Percentiles rank a stretch among this genome's conserved stretches.
Conservation (phyloP, 2,797 vertebrate genomes). For the Bufotes viridis region DNA sequence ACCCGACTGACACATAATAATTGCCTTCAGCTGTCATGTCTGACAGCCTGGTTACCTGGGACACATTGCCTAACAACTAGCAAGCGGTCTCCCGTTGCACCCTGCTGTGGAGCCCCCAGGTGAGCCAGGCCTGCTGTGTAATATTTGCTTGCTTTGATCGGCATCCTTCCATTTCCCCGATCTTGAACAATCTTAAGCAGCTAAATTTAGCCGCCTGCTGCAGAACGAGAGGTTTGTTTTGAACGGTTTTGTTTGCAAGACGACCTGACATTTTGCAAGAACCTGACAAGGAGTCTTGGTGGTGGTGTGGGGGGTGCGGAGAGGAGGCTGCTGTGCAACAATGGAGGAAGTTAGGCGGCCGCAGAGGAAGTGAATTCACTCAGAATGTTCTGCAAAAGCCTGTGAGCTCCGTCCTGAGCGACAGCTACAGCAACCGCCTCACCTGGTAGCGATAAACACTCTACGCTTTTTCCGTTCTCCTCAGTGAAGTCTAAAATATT, state of each 20-base stretch:
- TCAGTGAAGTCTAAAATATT: neutral
- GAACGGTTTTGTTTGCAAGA: neutral
- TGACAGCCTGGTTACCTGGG: too few species aligned
- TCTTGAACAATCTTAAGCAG: neutral
- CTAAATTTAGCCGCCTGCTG: neutral
- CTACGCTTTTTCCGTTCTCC: slow-evolving; percentile 9
- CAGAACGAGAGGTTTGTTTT: neutral
- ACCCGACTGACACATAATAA: too few species aligned
- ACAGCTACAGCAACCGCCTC: slow-evolving; percentile 66
- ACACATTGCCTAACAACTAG: too few species aligned
- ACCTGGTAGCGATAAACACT: slow-evolving; percentile 72
- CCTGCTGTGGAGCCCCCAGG: too few species aligned
- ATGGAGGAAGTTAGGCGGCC: slow-evolving; percentile 64
- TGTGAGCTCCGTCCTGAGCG: slow-evolving; percentile 65
- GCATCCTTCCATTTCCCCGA: neutral
- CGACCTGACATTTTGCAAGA: slow-evolving; percentile 60
- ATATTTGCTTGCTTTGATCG: too few species aligned
- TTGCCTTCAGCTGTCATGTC: too few species aligned
- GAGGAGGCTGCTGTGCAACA: slow-evolving; percentile 23
- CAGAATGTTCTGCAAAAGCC: slow-evolving; percentile 61
- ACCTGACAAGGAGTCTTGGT: neutral
- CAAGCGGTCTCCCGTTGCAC: too few species aligned
- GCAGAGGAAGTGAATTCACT: slow-evolving; percentile 69
- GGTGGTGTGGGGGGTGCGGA: slow-evolving; percentile 38
- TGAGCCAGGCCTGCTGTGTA: too few species aligned